Evolutionary conservation across 2,797 vertebrate genomes (phyloP).

Genomic region (Brachymystax lenok): DNA sequence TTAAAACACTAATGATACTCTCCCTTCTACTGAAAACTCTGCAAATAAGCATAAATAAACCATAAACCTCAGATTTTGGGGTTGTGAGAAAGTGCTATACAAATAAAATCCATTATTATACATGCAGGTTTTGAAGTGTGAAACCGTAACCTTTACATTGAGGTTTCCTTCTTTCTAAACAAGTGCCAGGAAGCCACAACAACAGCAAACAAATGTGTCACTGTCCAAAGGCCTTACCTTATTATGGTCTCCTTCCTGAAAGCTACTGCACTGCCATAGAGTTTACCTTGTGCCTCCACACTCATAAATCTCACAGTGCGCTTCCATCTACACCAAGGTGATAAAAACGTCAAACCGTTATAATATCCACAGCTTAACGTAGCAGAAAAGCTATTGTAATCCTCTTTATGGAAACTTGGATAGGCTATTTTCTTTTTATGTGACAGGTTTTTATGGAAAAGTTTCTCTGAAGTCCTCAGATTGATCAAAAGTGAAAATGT

Average conservation of each 20-base stretch:
- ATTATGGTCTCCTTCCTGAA: background rate
- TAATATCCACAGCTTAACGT: background rate
- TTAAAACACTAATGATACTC: background rate
- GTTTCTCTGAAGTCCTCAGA: conserved; percentile 26
- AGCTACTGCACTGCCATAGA: background rate
- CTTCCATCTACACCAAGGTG: conserved; percentile 26
- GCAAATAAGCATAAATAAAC: background rate
- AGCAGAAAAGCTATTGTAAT: conserved; percentile 24
- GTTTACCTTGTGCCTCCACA: background rate
- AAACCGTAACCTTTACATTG: background rate
- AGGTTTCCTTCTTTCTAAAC: background rate
- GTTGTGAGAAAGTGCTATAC: background rate
- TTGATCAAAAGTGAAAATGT: conserved; percentile 30
- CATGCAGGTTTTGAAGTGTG: background rate
- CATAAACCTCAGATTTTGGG: background rate
- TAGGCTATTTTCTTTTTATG: conserved; percentile 18
- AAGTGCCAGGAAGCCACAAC: background rate
- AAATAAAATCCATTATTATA: background rate
- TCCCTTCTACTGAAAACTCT: background rate
- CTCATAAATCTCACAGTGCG: conserved; percentile 22
- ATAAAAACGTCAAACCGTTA: conserved; percentile 13
- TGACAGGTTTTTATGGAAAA: conserved; percentile 18
- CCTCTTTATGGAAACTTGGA: conserved; percentile 17
- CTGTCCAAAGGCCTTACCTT: conserved; percentile 3
- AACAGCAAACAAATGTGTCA: background rate